phyloP scores from a whole-genome alignment of 30 jellyfish, hydroid and myxozoan genomes.

The Sanderia malayensis region DNA sequence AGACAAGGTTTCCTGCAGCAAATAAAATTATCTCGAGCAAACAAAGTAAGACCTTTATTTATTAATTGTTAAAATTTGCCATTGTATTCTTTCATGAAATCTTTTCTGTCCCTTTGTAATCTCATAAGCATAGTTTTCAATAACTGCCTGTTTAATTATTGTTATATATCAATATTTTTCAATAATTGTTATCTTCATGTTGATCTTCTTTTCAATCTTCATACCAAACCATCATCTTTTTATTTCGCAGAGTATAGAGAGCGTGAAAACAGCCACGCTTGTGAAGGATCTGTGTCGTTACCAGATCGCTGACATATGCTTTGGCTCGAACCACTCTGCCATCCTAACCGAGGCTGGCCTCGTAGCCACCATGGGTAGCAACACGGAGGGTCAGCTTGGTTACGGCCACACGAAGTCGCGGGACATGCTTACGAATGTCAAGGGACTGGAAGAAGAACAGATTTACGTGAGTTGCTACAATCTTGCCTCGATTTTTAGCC shows the following conservation, averaged over 20 bases:
- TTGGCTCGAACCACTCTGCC: constrained; percentile 74
- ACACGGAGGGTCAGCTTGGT: constrained; percentile 83
- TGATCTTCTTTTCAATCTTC: too few species aligned
- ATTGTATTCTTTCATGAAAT: too few species aligned
- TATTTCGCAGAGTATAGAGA: constrained; percentile 40
- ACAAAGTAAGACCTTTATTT: constrained; percentile 45
- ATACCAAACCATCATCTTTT: too few species aligned
- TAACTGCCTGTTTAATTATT: too few species aligned
- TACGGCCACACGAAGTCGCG: constrained; percentile 79
- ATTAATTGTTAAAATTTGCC: too few species aligned
- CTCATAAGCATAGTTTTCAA: too few species aligned
- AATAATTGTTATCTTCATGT: too few species aligned
- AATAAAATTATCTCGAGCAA: constrained; percentile 60
- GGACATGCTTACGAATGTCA: constrained; percentile 61
- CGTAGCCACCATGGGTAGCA: constrained; percentile 73
- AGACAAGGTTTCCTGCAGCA: constrained; percentile 94
- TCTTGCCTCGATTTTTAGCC: too few species aligned
- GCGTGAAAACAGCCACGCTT: constrained; percentile 45
- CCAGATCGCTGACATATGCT: constrained; percentile 46
- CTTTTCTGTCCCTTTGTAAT: too few species aligned
- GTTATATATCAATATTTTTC: too few species aligned
- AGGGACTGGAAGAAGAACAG: constrained; percentile 80
- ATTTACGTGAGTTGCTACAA: constrained; percentile 66
- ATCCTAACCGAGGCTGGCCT: constrained; percentile 65
- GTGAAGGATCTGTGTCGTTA: constrained; percentile 76